Evolutionary conservation across 2,113 vertebrate species (phyloP).

Genomic region (Verasper variegatus): DNA sequence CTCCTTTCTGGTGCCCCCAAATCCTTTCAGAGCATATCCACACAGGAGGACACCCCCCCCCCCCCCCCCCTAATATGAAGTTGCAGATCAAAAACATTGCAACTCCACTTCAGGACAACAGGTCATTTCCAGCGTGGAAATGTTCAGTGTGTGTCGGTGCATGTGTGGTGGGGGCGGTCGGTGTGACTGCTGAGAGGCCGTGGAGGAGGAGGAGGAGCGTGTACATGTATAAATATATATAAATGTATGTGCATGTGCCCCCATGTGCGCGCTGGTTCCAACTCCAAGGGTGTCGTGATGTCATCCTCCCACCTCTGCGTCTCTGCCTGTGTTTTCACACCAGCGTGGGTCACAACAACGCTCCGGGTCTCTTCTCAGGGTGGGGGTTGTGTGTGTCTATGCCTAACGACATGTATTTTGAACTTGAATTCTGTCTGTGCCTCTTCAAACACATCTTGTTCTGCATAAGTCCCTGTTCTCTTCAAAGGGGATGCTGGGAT

Average conservation of each 20-base stretch:
- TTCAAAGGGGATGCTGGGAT: constrained; percentile 32
- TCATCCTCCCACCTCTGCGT: constrained; percentile 81
- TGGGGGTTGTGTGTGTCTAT: constrained; percentile 29
- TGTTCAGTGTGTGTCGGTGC: constrained; percentile 37
- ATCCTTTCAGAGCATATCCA: constrained; percentile 59
- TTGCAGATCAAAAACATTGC: constrained; percentile 44
- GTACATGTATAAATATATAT: constrained; percentile 1
- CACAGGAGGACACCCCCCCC: constrained; percentile 19
- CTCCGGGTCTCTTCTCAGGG: constrained; percentile 56
- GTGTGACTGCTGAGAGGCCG: constrained; percentile 38
- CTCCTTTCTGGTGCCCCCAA: constrained; percentile 35
- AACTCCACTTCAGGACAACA: constrained; percentile 56
- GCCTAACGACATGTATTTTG: constrained; percentile 49
- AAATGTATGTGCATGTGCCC: constrained; percentile 18
- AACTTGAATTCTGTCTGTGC: constrained; percentile 48
- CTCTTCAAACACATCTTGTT: constrained; percentile 49
- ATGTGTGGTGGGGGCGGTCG: constrained; percentile 28
- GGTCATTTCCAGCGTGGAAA: constrained; percentile 58
- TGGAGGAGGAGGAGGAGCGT: constrained; percentile 28
- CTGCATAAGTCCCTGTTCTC: constrained; percentile 32
- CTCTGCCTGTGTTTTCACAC: constrained; percentile 76
- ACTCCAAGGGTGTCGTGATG: constrained; percentile 77
- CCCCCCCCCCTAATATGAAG: constrained; percentile 18
- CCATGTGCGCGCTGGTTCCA: constrained; percentile 58
- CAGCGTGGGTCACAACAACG: constrained; percentile 54